Percentiles rank a stretch among this genome's conserved stretches.
phyloP scores from a whole-genome alignment of 2,888 invertebrate genomes.

The Drosophila parthenogenetica region DNA sequence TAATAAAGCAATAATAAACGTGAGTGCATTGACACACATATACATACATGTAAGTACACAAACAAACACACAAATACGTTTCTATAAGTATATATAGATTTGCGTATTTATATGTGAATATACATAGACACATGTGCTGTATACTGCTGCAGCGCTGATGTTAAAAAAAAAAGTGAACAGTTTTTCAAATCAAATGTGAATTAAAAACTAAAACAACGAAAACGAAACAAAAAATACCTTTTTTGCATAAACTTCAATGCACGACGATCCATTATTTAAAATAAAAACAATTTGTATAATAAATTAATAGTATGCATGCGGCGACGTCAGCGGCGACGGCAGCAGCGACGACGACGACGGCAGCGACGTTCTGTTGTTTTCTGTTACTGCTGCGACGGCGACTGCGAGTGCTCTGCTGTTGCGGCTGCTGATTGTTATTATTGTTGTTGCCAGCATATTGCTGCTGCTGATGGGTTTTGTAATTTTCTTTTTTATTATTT shows the following conservation, averaged over 20 bases:
- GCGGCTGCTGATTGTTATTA: conserved; percentile 57
- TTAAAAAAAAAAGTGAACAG: conserved; percentile 3
- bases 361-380: conserved; percentile 55
- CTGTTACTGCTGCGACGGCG: conserved; percentile 39
- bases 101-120: conserved; percentile 3
- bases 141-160: neutral
- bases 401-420: conserved; percentile 41
- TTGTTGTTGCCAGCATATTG: conserved; percentile 72
- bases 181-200: conserved; percentile 47
- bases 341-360: conserved; percentile 35
- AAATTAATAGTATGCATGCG: conserved; percentile 84
- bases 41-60: conserved; percentile 34
- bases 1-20: conserved; percentile 59
- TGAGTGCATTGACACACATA: conserved; percentile 63
- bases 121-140: conserved; percentile 2
- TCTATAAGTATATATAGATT: neutral
- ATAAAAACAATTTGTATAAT: conserved; percentile 83
- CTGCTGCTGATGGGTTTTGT: conserved; percentile 50
- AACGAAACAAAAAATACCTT: conserved; percentile 88
- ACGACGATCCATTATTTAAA: conserved; percentile 91
- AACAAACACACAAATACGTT: conserved; percentile 27
- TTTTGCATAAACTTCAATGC: conserved; percentile 92
- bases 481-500: conserved; percentile 17
- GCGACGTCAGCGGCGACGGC: conserved; percentile 62
- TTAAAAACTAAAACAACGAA: conserved; percentile 39